Percentiles rank a stretch among this genome's conserved stretches.
Conservation (phyloP, 1,140 invertebrate genomes). For the Nebria ingens region DNA sequence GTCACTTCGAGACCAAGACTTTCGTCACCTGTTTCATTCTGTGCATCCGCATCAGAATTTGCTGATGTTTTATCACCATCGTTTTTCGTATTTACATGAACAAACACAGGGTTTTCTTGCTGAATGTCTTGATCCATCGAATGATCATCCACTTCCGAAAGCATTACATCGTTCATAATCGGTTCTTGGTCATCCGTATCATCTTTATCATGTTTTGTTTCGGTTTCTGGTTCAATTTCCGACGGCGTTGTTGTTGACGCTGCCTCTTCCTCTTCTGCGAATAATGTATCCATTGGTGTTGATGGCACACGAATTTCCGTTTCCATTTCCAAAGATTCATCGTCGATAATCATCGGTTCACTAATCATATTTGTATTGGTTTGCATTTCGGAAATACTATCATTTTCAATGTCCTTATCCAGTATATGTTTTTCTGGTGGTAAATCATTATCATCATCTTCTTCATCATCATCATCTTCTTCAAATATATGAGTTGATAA, state of each 20-base stretch:
- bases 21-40: background rate
- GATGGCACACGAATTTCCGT: background rate
- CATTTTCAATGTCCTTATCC: background rate
- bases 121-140: conserved; percentile 1
- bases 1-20: background rate
- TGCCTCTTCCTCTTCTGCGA: background rate
- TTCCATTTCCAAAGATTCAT: background rate
- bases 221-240: background rate
- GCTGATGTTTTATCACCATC: conserved; percentile 16
- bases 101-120: conserved; percentile 19
- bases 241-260: background rate
- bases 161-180: background rate
- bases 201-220: background rate
- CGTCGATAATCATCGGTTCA: background rate
- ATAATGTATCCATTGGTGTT: background rate
- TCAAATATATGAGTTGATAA: no score
- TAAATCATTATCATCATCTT: no score
- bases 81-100: conserved; percentile 20
- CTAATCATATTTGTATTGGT: background rate
- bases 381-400: conserved; percentile 11
- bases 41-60: background rate
- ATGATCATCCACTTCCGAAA: background rate
- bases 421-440: background rate
- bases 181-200: no score
- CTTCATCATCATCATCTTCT: no score